Evolutionary conservation across 1,140 invertebrate genomes (phyloP), one percentile per base, ranked within the genome.

Genomic region (Diorhabda sublineata): DNA sequence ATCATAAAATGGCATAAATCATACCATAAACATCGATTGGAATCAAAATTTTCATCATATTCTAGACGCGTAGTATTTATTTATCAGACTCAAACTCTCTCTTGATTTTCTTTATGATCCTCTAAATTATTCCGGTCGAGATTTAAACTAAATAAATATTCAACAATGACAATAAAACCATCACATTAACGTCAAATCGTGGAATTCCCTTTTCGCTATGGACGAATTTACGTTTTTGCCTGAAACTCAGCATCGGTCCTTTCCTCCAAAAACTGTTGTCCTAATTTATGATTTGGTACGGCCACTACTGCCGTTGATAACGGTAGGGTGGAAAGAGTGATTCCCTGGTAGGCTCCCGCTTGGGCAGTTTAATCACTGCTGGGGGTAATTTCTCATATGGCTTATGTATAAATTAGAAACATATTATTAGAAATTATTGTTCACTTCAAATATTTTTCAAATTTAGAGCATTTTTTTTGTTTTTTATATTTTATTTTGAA

Each of bases 331-430:
- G n/a, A 52, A n/a, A 6, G 47, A n/a, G 6, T n/a, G 3, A 52
- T 52, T 52, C 47, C 47, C 47, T 52, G 6, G n/a, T 52, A 52
- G 47, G 3, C 6, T 52, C 47, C 47, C 47, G 47, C 47, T 52
- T n/a, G 47, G 47, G 47, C n/a, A 3, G 47, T 3, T 52, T 52
- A 52, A 52, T 52, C 47, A 52, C 47, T n/a, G n/a, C 47, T 52
- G 47, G 47, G 26, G 47, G 47, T n/a, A 52, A 52, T 52, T 52
- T 52, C 47, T 52, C 47, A 52, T 52, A 52, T 52, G 47, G 47
- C 47, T n/a, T n/a, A n/a, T 52, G 47, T 26, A 26, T 26, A 26
- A 26, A 26, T 26, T 26, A 26, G 26, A 26, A 26, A 26, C 26
- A 26, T 26, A 2, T 26, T 26, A 26, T 26, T 26, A 26, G 26